Evolutionary conservation across 2,888 invertebrate species (phyloP).

Genomic region (Clunio marinus): DNA sequence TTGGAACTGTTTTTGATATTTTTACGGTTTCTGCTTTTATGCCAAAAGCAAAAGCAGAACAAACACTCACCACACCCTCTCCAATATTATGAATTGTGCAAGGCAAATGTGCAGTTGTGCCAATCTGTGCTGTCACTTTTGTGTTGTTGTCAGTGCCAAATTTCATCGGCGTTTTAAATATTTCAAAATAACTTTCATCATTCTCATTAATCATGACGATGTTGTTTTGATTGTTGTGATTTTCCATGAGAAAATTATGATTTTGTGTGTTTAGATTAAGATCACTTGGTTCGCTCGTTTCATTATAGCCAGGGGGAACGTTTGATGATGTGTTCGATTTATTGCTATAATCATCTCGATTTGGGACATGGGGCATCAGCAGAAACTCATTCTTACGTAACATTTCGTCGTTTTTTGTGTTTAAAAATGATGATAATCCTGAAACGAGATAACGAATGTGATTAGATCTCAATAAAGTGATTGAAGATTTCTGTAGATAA

Average conservation of each 20-base stretch:
- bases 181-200: constrained; percentile 36
- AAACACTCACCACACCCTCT: constrained; percentile 75
- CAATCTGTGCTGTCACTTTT: constrained; percentile 75
- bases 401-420: constrained; percentile 24
- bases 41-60: constrained; percentile 26
- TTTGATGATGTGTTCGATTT: constrained; percentile 1
- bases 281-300: constrained; percentile 17
- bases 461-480: constrained; percentile 18
- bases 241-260: constrained; percentile 32
- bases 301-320: not conserved
- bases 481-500: constrained; percentile 1
- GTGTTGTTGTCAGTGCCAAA: constrained; percentile 82
- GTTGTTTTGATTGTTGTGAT: constrained; percentile 4
- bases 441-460: not conserved
- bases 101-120: constrained; percentile 76
- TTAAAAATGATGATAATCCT: constrained; percentile 26
- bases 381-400: constrained; percentile 28
- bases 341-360: not conserved
- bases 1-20: not conserved
- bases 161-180: constrained; percentile 60
- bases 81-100: constrained; percentile 82
- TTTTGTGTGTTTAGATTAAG: not conserved
- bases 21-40: not conserved
- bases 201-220: constrained; percentile 30
- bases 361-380: constrained; percentile 25